Evolutionary conservation across 1,140 invertebrate genomes (phyloP).

Genomic region (Drosophila sulfurigaster): DNA sequence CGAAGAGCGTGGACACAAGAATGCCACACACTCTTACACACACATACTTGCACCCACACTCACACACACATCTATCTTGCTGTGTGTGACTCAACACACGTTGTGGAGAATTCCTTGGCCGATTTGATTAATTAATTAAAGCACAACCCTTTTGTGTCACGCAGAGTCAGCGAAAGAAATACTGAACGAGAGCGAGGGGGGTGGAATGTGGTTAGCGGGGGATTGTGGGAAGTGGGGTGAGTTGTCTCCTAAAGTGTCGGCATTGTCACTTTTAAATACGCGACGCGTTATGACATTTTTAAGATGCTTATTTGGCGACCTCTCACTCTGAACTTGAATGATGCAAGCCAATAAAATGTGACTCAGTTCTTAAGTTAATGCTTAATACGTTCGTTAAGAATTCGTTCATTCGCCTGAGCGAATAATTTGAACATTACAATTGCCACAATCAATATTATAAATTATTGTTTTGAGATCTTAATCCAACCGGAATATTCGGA

Average conservation of each 20-base stretch:
- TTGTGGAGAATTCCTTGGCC: slow-evolving; percentile 63
- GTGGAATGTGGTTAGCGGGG: neutral
- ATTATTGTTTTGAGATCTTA: neutral
- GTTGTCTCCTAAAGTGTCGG: slow-evolving; percentile 59
- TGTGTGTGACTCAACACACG: slow-evolving; percentile 30
- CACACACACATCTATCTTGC: neutral
- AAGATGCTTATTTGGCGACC: slow-evolving; percentile 57
- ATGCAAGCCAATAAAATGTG: slow-evolving; percentile 65
- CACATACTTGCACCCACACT: neutral
- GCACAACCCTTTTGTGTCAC: slow-evolving; percentile 67
- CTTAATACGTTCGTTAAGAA: neutral
- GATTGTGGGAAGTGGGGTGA: too few species aligned
- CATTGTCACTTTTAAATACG: slow-evolving; percentile 59
- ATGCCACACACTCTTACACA: slow-evolving; percentile 1
- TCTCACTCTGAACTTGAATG: slow-evolving; percentile 69
- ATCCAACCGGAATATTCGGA: slow-evolving; percentile 3
- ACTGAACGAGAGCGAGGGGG: neutral
- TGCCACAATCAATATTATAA: neutral
- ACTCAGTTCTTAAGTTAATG: slow-evolving; percentile 23
- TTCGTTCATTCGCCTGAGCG: too few species aligned
- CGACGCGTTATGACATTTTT: slow-evolving; percentile 61
- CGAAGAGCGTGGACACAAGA: slow-evolving; percentile 20
- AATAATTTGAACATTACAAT: neutral
- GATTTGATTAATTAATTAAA: slow-evolving; percentile 83
- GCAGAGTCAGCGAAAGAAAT: slow-evolving; percentile 5